Base-by-base conservation (phyloP, 2,888 invertebrate species). In the Lepetodrilus schrolli region DNA sequence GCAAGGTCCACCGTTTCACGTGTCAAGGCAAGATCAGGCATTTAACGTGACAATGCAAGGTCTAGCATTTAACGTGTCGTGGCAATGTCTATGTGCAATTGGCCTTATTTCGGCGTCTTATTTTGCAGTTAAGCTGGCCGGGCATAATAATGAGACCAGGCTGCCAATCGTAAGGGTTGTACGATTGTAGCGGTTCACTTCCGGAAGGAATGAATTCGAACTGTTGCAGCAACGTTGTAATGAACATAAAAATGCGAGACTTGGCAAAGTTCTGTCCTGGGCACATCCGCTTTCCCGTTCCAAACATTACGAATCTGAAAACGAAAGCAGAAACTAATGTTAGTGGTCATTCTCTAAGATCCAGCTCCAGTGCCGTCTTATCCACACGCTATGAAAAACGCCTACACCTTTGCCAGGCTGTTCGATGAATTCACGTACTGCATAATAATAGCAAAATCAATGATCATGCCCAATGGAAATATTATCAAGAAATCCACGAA, bases 241-340 rank as follows among this genome's bases (percentile, higher is more conserved):
- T 58, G 58, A 58, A 58, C 58, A 58, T 58, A 34, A 58, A 58
- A 17, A 58, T 58, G 7, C 58, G 58, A 1, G 58, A 58, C 34
- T 30, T 23, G n/a, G 58, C 58, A 17, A 58, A 58, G 4, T 30
- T 30, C 17, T 58, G 26, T 13, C 58, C 58, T 2, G 58, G 58
- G 34, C 58, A 58, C n/a, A n/a, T 58, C 0, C 58, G 26, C 58
- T 58, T 58, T 17, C 58, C 58, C 17, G 34, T n/a, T 7, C 58
- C 58, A 34, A 58, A 58, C n/a, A 17, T 17, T 17, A 58, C 58
- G 30, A 58, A 58, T 17, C 58, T 58, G 58, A 10, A 34, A 34
- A 17, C 17, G 10, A 48, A n/a, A n/a, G 17, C 47, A 17, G 17
- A 38, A 38, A n/a, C n/a, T n/a, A n/a, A n/a, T n/a, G n/a, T n/a